Conservation (phyloP, 1,140 invertebrate species). For the Eumeta japonica region DNA sequence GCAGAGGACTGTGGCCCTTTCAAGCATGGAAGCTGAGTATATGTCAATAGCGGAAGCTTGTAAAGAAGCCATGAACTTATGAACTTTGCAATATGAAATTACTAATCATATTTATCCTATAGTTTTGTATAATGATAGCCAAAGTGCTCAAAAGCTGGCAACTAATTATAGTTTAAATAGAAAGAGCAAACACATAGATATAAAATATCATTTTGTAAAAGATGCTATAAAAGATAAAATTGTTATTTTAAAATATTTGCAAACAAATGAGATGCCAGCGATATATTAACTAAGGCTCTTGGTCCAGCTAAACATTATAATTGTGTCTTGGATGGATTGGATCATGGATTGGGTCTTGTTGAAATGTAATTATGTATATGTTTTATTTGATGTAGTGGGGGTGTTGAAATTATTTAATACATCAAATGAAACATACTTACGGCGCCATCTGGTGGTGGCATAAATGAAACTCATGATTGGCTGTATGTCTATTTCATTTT, state of each 20-base stretch:
- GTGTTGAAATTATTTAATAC: too few species aligned
- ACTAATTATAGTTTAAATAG: conserved; percentile 5
- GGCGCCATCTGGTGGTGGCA: too few species aligned
- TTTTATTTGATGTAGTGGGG: conserved; percentile 3
- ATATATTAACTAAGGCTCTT: conserved; percentile 1
- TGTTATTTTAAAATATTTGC: conserved; percentile 4
- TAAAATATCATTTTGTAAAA: conserved; percentile 9
- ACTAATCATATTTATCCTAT: background rate
- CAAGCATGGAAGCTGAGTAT: conserved; percentile 38
- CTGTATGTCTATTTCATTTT: too few species aligned
- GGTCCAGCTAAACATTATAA: background rate
- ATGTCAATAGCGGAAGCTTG: conserved; percentile 21
- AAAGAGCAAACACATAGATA: conserved; percentile 7
- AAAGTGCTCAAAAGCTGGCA: conserved; percentile 6
- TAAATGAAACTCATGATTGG: too few species aligned
- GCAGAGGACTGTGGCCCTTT: conserved; percentile 31
- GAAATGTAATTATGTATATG: background rate
- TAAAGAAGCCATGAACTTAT: too few species aligned
- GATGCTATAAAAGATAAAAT: conserved; percentile 4
- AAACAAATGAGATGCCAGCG: conserved; percentile 1
- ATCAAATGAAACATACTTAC: too few species aligned
- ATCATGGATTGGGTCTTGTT: background rate
- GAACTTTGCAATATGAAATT: conserved; percentile 14
- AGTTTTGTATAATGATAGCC: too few species aligned
- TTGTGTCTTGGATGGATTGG: background rate